A percentile compares a stretch with the other conserved stretches of the same genome.
Conservation (phyloP, 2,797 vertebrate genomes). For the Bucorvus abyssinicus region DNA sequence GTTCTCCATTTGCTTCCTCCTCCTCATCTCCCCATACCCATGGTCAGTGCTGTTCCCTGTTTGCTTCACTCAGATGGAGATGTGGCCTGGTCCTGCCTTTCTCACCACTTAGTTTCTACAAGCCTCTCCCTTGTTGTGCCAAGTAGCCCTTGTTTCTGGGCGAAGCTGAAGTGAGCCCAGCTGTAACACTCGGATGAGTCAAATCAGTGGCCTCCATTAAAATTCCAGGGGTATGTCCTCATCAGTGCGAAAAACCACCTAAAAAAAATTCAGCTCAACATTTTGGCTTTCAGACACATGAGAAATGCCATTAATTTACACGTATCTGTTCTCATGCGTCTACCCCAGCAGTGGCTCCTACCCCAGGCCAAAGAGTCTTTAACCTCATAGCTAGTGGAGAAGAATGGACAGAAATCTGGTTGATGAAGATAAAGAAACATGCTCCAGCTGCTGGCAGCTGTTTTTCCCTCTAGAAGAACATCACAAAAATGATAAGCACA, state of each 20-base stretch:
- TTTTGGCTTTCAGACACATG: neutral
- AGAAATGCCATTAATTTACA: neutral
- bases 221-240: neutral
- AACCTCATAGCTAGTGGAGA: neutral
- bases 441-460: neutral
- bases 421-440: neutral
- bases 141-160: neutral
- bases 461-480: neutral
- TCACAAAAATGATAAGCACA: neutral
- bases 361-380: neutral
- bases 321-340: neutral
- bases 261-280: neutral
- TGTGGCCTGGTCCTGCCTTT: neutral
- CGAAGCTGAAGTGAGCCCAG: neutral
- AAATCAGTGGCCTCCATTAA: neutral
- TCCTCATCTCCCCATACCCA: neutral
- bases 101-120: neutral
- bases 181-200: neutral
- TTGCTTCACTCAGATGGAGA: neutral
- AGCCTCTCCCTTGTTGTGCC: neutral
- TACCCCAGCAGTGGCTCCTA: neutral
- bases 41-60: neutral
- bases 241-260: neutral
- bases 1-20: constrained; percentile 29
- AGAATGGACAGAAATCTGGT: neutral